These are phyloP conservation scores for Zaprionus kolodkinae DNA, from an alignment of 1,140 invertebrate genomes.

Conservation along the genomic window DNA sequence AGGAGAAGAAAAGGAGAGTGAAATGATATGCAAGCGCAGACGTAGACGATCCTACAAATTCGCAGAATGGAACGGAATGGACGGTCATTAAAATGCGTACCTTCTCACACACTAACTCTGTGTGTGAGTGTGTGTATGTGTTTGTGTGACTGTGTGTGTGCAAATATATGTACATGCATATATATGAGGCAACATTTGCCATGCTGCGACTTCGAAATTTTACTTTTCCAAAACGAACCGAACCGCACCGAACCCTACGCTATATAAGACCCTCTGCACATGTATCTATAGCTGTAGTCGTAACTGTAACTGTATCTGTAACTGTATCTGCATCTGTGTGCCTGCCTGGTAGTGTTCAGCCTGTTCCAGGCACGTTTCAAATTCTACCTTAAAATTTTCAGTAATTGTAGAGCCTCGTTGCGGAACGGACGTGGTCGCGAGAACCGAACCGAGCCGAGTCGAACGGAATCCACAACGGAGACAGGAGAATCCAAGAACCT, in stretches of 20 bases:
- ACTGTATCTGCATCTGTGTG: neutral
- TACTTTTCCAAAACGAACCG: slow-evolving; percentile 17
- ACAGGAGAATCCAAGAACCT: neutral
- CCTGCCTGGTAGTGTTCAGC: neutral
- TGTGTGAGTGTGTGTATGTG: slow-evolving; percentile 8
- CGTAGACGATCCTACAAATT: neutral
- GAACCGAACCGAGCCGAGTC: neutral
- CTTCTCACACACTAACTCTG: neutral
- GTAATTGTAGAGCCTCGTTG: slow-evolving; percentile 64
- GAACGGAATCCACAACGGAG: neutral
- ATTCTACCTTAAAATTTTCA: slow-evolving; percentile 60
- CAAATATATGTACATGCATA: slow-evolving; percentile 51
- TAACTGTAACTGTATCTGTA: neutral
- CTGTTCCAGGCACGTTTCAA: slow-evolving; percentile 55
- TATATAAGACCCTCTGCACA: neutral
- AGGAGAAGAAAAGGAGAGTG: neutral
- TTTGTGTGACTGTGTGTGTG: slow-evolving; percentile 19
- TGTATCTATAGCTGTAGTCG: slow-evolving; percentile 4
- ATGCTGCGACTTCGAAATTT: slow-evolving; percentile 52
- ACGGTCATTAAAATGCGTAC: neutral
- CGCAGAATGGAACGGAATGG: neutral
- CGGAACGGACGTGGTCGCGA: slow-evolving; percentile 54
- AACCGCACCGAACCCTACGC: slow-evolving; percentile 8
- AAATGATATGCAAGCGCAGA: slow-evolving; percentile 24
- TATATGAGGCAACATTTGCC: slow-evolving; percentile 40